phyloP scores from a whole-genome alignment of 2,888 invertebrate species.

The Campoplex nolae region DNA sequence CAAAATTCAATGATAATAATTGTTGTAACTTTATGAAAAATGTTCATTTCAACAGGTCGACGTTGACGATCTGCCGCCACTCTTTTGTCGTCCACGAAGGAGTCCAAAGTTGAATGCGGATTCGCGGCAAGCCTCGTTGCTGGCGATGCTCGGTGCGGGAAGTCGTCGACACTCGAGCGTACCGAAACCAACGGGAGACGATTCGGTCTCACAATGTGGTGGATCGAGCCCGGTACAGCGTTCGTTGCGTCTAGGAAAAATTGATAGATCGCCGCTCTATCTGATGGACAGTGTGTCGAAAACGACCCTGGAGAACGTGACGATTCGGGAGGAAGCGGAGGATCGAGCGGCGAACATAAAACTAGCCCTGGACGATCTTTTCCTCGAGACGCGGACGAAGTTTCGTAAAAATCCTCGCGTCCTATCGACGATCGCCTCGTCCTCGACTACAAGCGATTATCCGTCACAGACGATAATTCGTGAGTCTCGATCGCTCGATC shows the following conservation, averaged over 20 bases:
- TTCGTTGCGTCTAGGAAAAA: slow-evolving; percentile 76
- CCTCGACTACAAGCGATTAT: slow-evolving; percentile 83
- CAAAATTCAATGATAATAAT: background rate
- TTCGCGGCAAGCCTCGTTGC: slow-evolving; percentile 91
- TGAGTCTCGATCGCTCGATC: slow-evolving; percentile 89
- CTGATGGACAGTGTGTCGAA: slow-evolving; percentile 86
- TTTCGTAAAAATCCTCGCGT: slow-evolving; percentile 84
- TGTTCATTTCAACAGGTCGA: slow-evolving; percentile 77
- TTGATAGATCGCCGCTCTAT: slow-evolving; percentile 85
- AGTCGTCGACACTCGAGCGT: slow-evolving; percentile 89
- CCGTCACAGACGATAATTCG: slow-evolving; percentile 84
- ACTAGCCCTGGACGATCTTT: slow-evolving; percentile 80
- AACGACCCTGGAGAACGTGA: slow-evolving; percentile 84
- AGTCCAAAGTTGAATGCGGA: slow-evolving; percentile 92
- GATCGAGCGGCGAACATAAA: slow-evolving; percentile 79
- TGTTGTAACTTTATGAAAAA: background rate
- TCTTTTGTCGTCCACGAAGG: slow-evolving; percentile 93
- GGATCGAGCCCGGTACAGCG: slow-evolving; percentile 85
- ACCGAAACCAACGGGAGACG: slow-evolving; percentile 83
- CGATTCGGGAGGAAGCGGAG: slow-evolving; percentile 76
- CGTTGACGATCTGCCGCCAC: slow-evolving; percentile 86
- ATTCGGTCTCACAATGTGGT: slow-evolving; percentile 84
- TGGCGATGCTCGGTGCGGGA: slow-evolving; percentile 87
- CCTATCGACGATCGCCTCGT: slow-evolving; percentile 89
- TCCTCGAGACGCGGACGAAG: slow-evolving; percentile 75